Evolutionary conservation across 1,140 invertebrate species (phyloP), one percentile per base, ranked within the genome.

Genomic region (Mercenaria mercenaria): DNA sequence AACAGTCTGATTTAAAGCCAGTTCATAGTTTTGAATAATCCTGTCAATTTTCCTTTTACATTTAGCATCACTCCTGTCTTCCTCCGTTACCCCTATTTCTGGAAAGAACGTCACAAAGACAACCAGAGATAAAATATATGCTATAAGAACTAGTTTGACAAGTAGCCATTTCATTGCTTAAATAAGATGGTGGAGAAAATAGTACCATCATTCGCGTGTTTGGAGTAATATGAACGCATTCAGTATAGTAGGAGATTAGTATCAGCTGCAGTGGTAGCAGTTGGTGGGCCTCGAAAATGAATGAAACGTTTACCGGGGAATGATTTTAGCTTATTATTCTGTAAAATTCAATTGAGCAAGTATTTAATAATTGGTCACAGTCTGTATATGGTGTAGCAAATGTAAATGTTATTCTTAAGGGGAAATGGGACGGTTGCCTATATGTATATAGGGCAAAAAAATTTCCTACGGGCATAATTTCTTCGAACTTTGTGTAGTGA

Each of bases 111-210:
- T 32, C 0, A 79, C 50, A 50, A 79, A 39, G 6, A 56, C 26
- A 32, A 79, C 10, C 2, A 79, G 20, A 52, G 76, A 59, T 8
- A 41, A 52, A 37, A 79, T 79, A 37, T 79, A 79, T 8, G 37
- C 32, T 52, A 79, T 56, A 10, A 79, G 18, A 37, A 50, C 47
- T 37, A 50, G 29, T 56, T 79, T 79, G 15, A 79, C 4, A 52
- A 79, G n/a, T 50, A 79, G 43, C 76, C 43, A 79, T 56, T 79
- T 79, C 47, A 79, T 79, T 37, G 56, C 41, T 72, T 10, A 72
- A 23, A 23, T 34, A 72, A n/a, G 39, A 26, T 6, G 34, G 34
- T 39, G 34, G 59, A n/a, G 29, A 23, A 23, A 72, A 72, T 8
- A 72, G 2, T 15, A 72, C 34, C 67, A 72, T 72, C 34, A 39